Conservation (phyloP, 2,113 vertebrate genomes). For the Charadrius vociferus region DNA sequence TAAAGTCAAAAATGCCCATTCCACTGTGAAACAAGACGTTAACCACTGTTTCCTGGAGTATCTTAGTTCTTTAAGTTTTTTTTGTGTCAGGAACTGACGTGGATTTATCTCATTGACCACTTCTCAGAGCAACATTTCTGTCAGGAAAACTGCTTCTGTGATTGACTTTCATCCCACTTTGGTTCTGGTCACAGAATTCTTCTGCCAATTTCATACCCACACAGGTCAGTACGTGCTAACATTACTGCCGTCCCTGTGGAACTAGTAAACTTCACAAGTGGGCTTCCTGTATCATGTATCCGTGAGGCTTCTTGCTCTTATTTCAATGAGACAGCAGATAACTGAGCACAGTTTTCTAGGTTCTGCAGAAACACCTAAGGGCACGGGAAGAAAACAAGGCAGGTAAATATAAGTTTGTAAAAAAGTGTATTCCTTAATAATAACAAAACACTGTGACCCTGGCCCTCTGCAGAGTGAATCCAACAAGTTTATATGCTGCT, state of each 20-base stretch:
- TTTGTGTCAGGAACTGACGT: neutral
- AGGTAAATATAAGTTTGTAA: neutral
- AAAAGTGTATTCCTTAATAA: neutral
- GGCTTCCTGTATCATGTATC: neutral
- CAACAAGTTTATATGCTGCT: neutral
- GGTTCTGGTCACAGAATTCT: neutral
- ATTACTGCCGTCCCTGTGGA: neutral
- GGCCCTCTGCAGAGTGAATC: neutral
- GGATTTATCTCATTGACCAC: neutral
- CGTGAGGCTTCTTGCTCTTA: neutral
- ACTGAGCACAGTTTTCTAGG: neutral
- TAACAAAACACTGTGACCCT: neutral
- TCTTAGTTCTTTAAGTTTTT: neutral
- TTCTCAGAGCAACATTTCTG: neutral
- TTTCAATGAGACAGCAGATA: neutral
- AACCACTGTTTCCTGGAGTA: neutral
- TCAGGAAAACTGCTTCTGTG: neutral
- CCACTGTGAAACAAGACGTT: neutral
- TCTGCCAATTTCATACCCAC: accelerated
- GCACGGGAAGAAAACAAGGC: neutral
- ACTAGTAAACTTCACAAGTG: neutral
- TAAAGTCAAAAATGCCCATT: neutral
- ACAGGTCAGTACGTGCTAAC: accelerated
- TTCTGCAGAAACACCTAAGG: neutral
- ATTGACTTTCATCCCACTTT: neutral